Percentiles rank a stretch among this genome's conserved stretches.
Conservation (phyloP, 2,797 vertebrate genomes). For the Manis javanica region DNA sequence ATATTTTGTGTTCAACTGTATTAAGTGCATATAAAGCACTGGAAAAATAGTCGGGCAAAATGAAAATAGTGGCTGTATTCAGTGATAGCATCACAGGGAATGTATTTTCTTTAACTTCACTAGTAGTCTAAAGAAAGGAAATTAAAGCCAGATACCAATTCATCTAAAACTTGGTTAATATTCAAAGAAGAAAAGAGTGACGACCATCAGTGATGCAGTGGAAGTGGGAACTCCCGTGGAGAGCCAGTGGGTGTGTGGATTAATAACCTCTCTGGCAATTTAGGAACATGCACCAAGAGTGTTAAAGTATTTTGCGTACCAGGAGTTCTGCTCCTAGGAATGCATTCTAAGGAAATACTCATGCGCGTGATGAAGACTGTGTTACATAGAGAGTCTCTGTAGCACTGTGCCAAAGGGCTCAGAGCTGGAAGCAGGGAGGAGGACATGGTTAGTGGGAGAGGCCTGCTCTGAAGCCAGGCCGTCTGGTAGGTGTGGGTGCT, state of each 20-base stretch:
- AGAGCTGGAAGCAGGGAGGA: not conserved
- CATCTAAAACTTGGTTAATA: not conserved
- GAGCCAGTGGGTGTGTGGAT: not conserved
- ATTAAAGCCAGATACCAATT: not conserved
- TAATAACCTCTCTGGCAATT: not conserved
- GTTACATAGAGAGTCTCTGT: not conserved
- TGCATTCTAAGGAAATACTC: not conserved
- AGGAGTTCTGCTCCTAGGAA: slow-evolving; percentile 25
- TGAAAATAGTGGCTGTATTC: not conserved
- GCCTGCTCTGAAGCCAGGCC: not conserved
- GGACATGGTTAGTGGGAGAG: not conserved
- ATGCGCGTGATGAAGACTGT: not conserved
- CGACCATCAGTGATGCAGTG: not conserved
- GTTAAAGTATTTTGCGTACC: not conserved
- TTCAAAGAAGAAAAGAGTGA: not conserved
- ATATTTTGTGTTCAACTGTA: not conserved
- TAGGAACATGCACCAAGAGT: not conserved
- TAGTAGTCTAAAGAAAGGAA: not conserved
- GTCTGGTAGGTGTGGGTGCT: too few species aligned
- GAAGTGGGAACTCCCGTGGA: not conserved
- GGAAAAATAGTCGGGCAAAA: slow-evolving; percentile 23
- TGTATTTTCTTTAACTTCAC: not conserved
- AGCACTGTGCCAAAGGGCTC: not conserved
- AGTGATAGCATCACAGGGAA: not conserved
- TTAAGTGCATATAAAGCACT: not conserved